phyloP scores from a whole-genome alignment of 2,888 invertebrate species.

The Eupithecia centaureata region DNA sequence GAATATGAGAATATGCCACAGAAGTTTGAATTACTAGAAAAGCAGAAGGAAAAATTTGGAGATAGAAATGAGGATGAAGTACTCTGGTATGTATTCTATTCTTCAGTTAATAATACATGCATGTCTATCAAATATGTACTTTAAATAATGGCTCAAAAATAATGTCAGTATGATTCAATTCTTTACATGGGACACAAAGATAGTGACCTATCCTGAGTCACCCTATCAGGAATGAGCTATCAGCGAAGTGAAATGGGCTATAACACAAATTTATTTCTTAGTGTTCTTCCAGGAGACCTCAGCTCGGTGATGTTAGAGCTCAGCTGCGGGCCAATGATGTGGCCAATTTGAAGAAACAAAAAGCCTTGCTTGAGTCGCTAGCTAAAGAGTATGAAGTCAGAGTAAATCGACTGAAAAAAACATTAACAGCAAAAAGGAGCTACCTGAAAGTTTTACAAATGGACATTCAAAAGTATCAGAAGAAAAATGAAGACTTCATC shows the following conservation, averaged over 20 bases:
- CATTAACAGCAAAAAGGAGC: slow-evolving; percentile 69
- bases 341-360: slow-evolving; percentile 70
- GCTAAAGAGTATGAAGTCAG: slow-evolving; percentile 73
- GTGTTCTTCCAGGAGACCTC: slow-evolving; percentile 68
- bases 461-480: slow-evolving; percentile 76
- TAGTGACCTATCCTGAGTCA: too few relatives aligned
- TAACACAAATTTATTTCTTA: too few relatives aligned
- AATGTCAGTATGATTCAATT: too few relatives aligned
- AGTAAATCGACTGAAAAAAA: slow-evolving; percentile 68
- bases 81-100: slow-evolving; percentile 56
- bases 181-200: too few relatives aligned
- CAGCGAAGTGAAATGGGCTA: too few relatives aligned
- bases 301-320: slow-evolving; percentile 67
- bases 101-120: neutral
- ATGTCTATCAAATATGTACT: neutral
- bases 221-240: too few relatives aligned
- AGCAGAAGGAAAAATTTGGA: slow-evolving; percentile 70
- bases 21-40: slow-evolving; percentile 69
- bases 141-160: too few relatives aligned
- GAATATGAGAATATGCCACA: slow-evolving; percentile 72
- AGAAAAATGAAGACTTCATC: slow-evolving; percentile 71
- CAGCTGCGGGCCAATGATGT: slow-evolving; percentile 71
- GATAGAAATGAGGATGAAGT: slow-evolving; percentile 56
- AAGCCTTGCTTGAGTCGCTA: slow-evolving; percentile 63
- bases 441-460: slow-evolving; percentile 73